Evolutionary conservation across 2,113 vertebrate species (phyloP), one percentile per base, ranked within the genome.

Genomic region (Oreochromis aureus): DNA sequence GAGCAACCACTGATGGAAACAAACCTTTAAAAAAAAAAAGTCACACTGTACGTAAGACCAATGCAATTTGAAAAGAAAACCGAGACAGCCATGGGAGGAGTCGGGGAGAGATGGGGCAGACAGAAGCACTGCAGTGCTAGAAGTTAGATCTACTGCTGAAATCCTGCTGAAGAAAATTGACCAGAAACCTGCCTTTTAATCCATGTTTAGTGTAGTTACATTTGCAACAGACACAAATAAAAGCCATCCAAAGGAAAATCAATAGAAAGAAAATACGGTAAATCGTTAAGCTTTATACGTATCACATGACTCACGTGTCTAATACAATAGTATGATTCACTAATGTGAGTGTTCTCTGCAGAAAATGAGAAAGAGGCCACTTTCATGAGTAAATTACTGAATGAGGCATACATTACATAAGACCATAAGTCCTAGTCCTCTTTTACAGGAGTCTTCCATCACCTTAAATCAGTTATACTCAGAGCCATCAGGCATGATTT

Each of bases 1-100:
- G 86, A 89, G 51, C 80, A 71, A 58, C 59, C 9, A 8, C 84
- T 84, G 86, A 89, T 85, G 73, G 79, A 92, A 56, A 79, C 84
- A 51, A 82, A 91, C 46, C 46, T 51, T 76, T 24, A 71, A 22
- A 24, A 71, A 51, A 12, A 51, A 78, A 53, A 51, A 46, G 71
- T 80, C 46, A 85, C 76, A 54, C 55, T 9, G 48, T 54, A 46
- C 6, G 27, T n/a, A 51, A 16, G 48, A 71, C 16, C 6, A 22
- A 18, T 10, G n/a, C 32, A 48, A 48, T 24, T 56, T 22, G 22
- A 53, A 55, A 78, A 80, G 10, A 54, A 87, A 87, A 48, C 8
- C 11, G 4, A 59, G 16, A 44, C 12, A 73, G 18, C 15, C 53
- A 19, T 16, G 7, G 27, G 19, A 16, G 16, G 7, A 46, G n/a